Conservation (phyloP, 2,113 vertebrate genomes). For the Thalassarche chlororhynchos region DNA sequence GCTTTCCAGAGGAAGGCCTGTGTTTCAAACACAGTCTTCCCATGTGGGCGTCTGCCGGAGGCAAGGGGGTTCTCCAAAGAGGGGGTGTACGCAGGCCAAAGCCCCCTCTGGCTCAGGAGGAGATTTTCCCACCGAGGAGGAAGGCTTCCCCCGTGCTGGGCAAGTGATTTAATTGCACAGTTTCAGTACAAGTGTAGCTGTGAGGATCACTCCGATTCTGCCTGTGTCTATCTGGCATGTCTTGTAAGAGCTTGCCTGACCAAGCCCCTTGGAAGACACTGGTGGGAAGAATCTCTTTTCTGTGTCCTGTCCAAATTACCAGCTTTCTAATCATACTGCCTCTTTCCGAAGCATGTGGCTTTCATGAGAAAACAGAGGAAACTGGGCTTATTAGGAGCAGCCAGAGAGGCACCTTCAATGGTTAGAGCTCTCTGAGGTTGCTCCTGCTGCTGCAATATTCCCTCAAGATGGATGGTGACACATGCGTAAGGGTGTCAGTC, state of each 20-base stretch:
- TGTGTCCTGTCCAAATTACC: neutral
- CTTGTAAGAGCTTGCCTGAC: neutral
- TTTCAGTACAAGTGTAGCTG: too few relatives aligned
- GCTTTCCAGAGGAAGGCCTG: neutral
- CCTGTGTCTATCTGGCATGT: neutral
- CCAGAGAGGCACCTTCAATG: neutral
- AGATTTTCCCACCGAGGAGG: neutral
- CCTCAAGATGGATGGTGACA: neutral
- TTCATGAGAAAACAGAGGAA: neutral
- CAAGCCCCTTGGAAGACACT: neutral
- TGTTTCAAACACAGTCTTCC: neutral
- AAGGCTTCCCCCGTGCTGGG: neutral
- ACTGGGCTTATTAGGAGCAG: neutral
- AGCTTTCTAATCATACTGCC: neutral
- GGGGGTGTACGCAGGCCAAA: neutral
- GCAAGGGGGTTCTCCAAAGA: neutral
- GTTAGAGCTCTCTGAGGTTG: neutral
- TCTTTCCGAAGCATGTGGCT: neutral
- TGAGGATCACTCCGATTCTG: neutral
- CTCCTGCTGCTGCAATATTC: neutral
- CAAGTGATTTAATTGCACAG: neutral
- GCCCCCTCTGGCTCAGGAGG: neutral
- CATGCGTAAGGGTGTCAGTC: neutral
- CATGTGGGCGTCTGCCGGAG: neutral
- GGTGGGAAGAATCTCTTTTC: neutral